Percentiles rank a stretch among this genome's conserved stretches.
Evolutionary conservation across 2,113 vertebrate genomes (phyloP).

Genomic region (Dicrurus megarhynchus): DNA sequence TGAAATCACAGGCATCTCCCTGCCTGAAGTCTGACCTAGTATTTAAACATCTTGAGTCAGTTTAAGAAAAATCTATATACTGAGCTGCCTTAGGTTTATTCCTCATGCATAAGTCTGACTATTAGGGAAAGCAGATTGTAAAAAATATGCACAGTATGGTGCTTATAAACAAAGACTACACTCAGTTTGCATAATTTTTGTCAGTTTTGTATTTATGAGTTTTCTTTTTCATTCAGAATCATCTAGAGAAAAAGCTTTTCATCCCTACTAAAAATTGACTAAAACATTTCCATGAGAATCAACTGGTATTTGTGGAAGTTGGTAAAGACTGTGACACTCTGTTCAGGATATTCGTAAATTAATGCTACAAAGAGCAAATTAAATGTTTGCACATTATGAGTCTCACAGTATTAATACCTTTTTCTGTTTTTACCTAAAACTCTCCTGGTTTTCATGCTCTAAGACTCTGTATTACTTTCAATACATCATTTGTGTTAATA

Average conservation of each 20-base stretch:
- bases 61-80: background rate
- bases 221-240: background rate
- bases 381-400: background rate
- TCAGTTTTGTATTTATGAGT: background rate
- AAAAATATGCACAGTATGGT: background rate
- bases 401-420: background rate
- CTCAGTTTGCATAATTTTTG: background rate
- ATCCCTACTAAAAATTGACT: background rate
- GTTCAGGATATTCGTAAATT: background rate
- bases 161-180: background rate
- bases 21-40: background rate
- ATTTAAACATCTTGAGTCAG: background rate
- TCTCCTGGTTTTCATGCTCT: background rate
- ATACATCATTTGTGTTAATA: background rate
- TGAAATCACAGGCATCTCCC: background rate
- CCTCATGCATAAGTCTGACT: background rate
- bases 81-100: background rate
- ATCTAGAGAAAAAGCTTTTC: background rate
- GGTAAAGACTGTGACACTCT: background rate
- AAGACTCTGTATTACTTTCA: background rate
- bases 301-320: background rate
- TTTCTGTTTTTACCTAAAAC: background rate
- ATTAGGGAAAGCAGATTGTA: accelerated
- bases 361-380: background rate
- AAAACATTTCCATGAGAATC: background rate